Evolutionary conservation across 2,888 invertebrate species (phyloP).

Genomic region (Lasioglossum oenotherae): DNA sequence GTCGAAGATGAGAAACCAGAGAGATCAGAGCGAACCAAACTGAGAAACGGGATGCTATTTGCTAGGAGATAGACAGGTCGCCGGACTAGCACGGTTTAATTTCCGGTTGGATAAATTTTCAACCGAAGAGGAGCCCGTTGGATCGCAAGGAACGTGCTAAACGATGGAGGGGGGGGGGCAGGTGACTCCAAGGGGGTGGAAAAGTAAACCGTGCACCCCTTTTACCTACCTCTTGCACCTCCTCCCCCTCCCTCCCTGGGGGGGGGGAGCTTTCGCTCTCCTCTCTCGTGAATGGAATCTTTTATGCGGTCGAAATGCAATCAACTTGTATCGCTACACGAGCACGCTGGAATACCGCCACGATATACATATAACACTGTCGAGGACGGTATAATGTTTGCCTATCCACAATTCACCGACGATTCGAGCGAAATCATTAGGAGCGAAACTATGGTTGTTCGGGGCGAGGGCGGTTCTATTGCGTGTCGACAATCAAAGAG

Average conservation of each 20-base stretch:
- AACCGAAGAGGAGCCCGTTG: conserved; percentile 13
- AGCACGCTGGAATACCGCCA: conserved; percentile 32
- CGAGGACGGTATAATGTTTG: conserved; percentile 36
- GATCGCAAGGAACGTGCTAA: conserved; percentile 20
- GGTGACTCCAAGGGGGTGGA: conserved; percentile 25
- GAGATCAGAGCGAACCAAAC: background rate
- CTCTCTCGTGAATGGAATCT: conserved; percentile 54
- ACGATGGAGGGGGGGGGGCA: background rate
- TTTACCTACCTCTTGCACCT: background rate
- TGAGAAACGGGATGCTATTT: conserved; percentile 59
- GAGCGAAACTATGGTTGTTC: background rate
- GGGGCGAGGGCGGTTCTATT: background rate
- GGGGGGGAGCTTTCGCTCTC: conserved; percentile 1
- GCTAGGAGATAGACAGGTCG: conserved; percentile 55
- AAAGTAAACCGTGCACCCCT: conserved; percentile 41
- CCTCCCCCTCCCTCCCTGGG: background rate
- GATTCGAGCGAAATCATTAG: conserved; percentile 36
- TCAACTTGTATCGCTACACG: conserved; percentile 54
- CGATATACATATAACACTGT: conserved; percentile 13
- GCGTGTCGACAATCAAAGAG: background rate
- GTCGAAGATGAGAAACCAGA: background rate
- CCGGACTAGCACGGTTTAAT: conserved; percentile 71
- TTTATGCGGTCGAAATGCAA: conserved; percentile 65
- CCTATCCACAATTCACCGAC: conserved; percentile 27
- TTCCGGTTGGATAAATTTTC: conserved; percentile 75